These are phyloP conservation scores for Polydrusus tereticollis DNA, from an alignment of 2,888 invertebrate genomes.

Conservation along the genomic window DNA sequence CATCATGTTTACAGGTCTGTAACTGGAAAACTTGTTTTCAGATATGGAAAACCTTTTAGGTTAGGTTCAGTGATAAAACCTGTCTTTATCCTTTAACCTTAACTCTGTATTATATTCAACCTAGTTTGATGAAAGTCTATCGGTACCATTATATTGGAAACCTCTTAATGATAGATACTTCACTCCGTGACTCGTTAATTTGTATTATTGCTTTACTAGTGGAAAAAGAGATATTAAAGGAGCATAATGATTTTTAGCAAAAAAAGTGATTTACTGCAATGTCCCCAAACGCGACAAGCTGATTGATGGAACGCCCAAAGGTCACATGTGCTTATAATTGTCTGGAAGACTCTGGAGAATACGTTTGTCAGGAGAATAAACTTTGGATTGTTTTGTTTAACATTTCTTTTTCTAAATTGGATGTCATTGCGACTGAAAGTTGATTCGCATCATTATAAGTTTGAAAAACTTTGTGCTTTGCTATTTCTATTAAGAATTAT, in stretches of 20 bases:
- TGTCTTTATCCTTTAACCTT: too few relatives aligned
- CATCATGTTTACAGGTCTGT: too few relatives aligned
- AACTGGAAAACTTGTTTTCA: too few relatives aligned
- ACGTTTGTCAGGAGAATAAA: slow-evolving; percentile 48
- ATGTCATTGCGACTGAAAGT: not conserved
- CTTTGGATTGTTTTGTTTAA: slow-evolving; percentile 44
- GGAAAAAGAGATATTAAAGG: not conserved
- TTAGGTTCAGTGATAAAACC: too few relatives aligned
- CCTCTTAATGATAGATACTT: too few relatives aligned
- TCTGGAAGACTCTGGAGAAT: slow-evolving; percentile 60
- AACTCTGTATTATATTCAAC: too few relatives aligned
- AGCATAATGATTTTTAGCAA: slow-evolving; percentile 41
- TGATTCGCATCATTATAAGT: not conserved
- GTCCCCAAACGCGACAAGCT: slow-evolving; percentile 60
- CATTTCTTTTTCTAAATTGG: slow-evolving; percentile 21
- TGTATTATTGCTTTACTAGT: too few relatives aligned
- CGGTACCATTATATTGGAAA: too few relatives aligned
- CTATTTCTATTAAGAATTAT: too few relatives aligned
- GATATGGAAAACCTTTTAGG: too few relatives aligned
- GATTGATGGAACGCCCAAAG: slow-evolving; percentile 65
- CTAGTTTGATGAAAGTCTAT: too few relatives aligned
- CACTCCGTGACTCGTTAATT: too few relatives aligned
- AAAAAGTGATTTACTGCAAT: slow-evolving; percentile 57
- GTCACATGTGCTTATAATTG: slow-evolving; percentile 69
- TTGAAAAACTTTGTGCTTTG: not conserved